phyloP scores from a whole-genome alignment of 1,140 invertebrate species.

The Acromyrmex echinatior region DNA sequence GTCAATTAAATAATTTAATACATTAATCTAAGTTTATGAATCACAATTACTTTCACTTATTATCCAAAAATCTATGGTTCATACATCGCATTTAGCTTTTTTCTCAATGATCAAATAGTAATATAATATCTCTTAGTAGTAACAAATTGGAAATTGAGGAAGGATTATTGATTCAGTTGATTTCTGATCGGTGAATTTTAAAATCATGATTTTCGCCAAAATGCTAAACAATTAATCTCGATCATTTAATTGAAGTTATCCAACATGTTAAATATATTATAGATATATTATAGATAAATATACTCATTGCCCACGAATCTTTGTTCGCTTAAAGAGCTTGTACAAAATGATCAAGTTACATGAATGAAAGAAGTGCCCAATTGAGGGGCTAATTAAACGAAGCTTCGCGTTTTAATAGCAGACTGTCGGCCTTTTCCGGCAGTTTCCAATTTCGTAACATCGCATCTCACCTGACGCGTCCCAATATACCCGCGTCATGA shows the following conservation, averaged over 20 bases:
- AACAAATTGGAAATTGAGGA: conserved; percentile 12
- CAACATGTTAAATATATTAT: neutral
- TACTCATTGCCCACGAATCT: neutral
- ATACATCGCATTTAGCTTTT: neutral
- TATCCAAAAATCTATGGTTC: neutral
- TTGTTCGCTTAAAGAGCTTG: neutral
- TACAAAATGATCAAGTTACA: neutral
- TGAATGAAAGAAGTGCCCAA: neutral
- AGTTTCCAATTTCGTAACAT: conserved; percentile 49
- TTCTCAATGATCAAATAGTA: neutral
- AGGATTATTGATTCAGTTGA: neutral
- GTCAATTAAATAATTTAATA: neutral
- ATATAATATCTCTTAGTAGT: neutral
- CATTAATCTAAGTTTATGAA: neutral
- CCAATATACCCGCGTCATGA: conserved; percentile 32
- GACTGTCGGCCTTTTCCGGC: neutral
- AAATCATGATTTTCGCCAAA: neutral
- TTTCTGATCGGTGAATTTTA: neutral
- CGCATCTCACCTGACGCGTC: conserved; percentile 26
- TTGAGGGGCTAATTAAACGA: conserved; percentile 24
- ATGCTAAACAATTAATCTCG: neutral
- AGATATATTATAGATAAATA: neutral
- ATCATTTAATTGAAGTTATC: neutral
- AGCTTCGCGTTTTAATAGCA: conserved; percentile 1
- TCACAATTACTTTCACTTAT: neutral